A percentile compares a stretch with the other conserved stretches of the same genome.
Evolutionary conservation across 2,797 vertebrate genomes (phyloP).

Genomic region (Gobio occitaniae): DNA sequence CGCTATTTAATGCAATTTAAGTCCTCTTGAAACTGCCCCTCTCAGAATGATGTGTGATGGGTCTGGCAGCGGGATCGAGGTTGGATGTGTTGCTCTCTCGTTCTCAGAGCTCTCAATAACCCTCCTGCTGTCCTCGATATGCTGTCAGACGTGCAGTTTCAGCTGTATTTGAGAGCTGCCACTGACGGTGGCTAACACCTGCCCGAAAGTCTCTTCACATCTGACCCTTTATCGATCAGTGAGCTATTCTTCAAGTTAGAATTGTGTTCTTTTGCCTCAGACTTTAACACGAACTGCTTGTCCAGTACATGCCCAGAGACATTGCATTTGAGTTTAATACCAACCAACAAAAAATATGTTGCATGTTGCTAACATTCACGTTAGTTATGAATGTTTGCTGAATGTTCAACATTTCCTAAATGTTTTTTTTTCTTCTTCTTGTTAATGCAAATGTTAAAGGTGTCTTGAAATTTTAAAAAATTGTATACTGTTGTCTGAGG

Average conservation of each 20-base stretch:
- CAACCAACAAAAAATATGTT: not conserved
- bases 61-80: slow-evolving; percentile 17
- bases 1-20: not conserved
- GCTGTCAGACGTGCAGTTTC: slow-evolving; percentile 33
- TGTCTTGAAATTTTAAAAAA: too few relatives aligned
- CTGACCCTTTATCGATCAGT: slow-evolving; percentile 47
- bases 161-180: slow-evolving; percentile 44
- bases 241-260: slow-evolving; percentile 40
- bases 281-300: not conserved
- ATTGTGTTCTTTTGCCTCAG: not conserved
- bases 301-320: not conserved
- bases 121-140: slow-evolving; percentile 53
- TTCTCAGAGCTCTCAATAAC: slow-evolving; percentile 39
- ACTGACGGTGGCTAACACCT: slow-evolving; percentile 45
- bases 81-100: slow-evolving; percentile 31
- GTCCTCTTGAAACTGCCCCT: slow-evolving; percentile 1
- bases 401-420: too few relatives aligned
- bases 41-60: slow-evolving; percentile 39
- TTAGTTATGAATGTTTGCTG: too few relatives aligned
- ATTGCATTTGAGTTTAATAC: not conserved
- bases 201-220: slow-evolving; percentile 41
- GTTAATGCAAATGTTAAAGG: too few relatives aligned
- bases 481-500: too few relatives aligned
- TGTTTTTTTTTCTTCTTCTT: too few relatives aligned
- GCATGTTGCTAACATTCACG: not conserved